These are phyloP conservation scores for Proterorhinus semilunaris DNA, from an alignment of 2,113 vertebrate species.

Conservation along the genomic window DNA sequence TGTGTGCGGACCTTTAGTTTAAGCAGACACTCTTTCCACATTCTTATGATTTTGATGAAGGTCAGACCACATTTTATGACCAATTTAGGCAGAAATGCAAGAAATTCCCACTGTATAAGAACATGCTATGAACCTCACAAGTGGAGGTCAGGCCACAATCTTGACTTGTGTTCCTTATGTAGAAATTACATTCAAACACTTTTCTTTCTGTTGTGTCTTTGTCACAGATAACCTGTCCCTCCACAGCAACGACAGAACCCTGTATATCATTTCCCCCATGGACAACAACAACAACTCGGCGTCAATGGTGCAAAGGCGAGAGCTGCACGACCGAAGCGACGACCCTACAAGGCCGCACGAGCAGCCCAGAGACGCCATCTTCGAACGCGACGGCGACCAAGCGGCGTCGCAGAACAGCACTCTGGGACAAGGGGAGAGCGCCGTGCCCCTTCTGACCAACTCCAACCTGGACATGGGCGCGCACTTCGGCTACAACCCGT, in stretches of 20 bases:
- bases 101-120: too few species aligned
- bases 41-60: too few species aligned
- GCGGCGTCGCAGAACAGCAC: not conserved
- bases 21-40: too few species aligned
- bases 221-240: conserved; percentile 30
- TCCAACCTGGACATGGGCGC: not conserved
- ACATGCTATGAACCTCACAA: too few species aligned
- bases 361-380: not conserved
- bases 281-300: not conserved
- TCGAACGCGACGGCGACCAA: not conserved
- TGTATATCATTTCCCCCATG: not conserved
- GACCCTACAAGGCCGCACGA: not conserved
- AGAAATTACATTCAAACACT: too few species aligned
- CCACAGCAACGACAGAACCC: conserved; percentile 8
- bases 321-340: conserved; percentile 7
- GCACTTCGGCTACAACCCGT: conserved; percentile 19
- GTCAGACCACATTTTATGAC: too few species aligned
- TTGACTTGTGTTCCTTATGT: too few species aligned
- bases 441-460: conserved; percentile 17
- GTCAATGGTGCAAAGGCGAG: conserved; percentile 52
- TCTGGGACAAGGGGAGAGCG: not conserved
- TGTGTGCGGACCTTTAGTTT: too few species aligned
- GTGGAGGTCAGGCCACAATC: too few species aligned
- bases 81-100: too few species aligned
- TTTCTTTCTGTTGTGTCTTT: not conserved